phyloP scores from a whole-genome alignment of 2,888 invertebrate species.

The Achlya flavicornis region DNA sequence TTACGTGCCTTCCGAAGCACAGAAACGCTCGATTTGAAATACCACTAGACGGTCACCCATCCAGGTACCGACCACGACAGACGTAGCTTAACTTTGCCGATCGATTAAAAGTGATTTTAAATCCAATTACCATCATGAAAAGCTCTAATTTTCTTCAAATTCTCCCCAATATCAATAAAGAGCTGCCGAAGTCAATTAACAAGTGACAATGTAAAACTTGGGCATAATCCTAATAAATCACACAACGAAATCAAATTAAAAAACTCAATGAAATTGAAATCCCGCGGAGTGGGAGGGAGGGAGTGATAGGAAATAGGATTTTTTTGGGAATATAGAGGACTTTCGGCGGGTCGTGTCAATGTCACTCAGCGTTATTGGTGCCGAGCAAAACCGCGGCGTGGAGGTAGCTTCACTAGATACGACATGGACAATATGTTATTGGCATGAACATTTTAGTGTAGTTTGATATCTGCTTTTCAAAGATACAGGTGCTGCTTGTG shows the following conservation, averaged over 20 bases:
- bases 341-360: slow-evolving; percentile 53
- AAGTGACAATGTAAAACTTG: neutral
- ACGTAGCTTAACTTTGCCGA: too few relatives aligned
- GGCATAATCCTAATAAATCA: slow-evolving; percentile 10
- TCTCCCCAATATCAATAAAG: neutral
- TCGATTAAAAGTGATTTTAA: neutral
- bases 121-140: neutral
- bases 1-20: too few relatives aligned
- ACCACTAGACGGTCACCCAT: too few relatives aligned
- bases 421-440: slow-evolving; percentile 18
- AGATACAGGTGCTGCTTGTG: too few relatives aligned
- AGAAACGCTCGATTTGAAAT: too few relatives aligned
- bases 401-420: slow-evolving; percentile 44
- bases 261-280: slow-evolving; percentile 25
- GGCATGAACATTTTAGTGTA: too few relatives aligned
- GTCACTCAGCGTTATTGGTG: slow-evolving; percentile 62
- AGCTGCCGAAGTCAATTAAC: neutral
- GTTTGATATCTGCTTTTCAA: too few relatives aligned
- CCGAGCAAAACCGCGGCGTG: slow-evolving; percentile 33
- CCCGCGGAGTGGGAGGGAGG: slow-evolving; percentile 22
- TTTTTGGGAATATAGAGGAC: slow-evolving; percentile 28
- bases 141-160: neutral
- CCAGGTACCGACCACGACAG: too few relatives aligned
- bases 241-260: slow-evolving; percentile 12
- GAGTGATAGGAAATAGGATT: slow-evolving; percentile 26